A percentile compares a stretch with the other conserved stretches of the same genome.
Evolutionary conservation across 1,140 invertebrate species (phyloP).

Genomic region (Zaprionus africanus): DNA sequence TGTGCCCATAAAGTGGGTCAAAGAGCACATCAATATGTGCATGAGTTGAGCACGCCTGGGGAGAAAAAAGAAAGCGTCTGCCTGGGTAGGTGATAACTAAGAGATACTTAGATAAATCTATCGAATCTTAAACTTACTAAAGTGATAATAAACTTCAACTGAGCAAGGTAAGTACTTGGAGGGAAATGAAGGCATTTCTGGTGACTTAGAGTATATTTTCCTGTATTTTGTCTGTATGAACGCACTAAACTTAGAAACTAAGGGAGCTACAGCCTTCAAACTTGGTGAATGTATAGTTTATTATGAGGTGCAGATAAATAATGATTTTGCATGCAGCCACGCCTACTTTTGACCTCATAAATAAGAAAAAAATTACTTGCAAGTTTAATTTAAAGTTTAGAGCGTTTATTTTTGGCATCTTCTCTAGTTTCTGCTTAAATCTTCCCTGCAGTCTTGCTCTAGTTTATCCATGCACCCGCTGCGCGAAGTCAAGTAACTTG

Average conservation of each 20-base stretch:
- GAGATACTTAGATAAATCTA: not conserved
- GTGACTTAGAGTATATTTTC: no score
- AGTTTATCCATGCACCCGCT: constrained; percentile 14
- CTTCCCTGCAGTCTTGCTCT: not conserved
- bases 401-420: not conserved
- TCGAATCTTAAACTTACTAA: no score
- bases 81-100: not conserved
- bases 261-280: not conserved
- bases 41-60: not conserved
- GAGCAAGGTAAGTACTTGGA: no score
- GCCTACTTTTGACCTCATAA: not conserved
- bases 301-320: no score
- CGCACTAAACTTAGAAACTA: not conserved
- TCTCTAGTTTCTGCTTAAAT: not conserved
- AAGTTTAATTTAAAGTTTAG: not conserved
- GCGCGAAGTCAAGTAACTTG: not conserved
- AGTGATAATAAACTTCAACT: no score
- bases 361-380: not conserved
- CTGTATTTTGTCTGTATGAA: not conserved
- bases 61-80: not conserved
- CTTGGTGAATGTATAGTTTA: not conserved
- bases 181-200: no score
- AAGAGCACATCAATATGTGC: constrained; percentile 56
- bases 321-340: no score
- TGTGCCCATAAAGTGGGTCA: constrained; percentile 44